Conservation (phyloP, 2,888 invertebrate species). For the Patella ulyssiponensis region DNA sequence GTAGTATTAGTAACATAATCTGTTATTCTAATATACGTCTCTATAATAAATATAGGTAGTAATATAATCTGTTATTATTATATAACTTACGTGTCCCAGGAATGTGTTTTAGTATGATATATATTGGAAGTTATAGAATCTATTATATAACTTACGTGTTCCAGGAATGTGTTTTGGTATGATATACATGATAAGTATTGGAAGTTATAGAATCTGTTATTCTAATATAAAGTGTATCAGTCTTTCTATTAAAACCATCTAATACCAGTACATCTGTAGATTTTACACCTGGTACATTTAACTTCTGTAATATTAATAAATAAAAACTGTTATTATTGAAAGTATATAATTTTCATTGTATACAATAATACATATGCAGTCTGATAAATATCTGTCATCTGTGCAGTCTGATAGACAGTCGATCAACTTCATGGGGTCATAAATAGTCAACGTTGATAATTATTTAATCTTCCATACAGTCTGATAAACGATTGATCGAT, state of each 20-base stretch:
- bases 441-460: no score
- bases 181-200: slow-evolving; percentile 37
- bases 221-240: slow-evolving; percentile 37
- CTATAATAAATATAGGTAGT: no score
- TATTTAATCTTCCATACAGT: no score
- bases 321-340: neutral
- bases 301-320: neutral
- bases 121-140: no score
- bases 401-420: slow-evolving; percentile 1
- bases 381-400: neutral
- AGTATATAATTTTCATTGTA: neutral
- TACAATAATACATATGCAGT: neutral
- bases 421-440: no score
- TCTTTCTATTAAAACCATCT: slow-evolving; percentile 43
- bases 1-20: no score
- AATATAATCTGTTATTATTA: no score
- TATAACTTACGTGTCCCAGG: no score
- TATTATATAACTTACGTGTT: slow-evolving; percentile 21
- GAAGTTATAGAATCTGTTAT: slow-evolving; percentile 39
- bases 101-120: neutral
- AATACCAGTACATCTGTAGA: slow-evolving; percentile 33
- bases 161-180: neutral
- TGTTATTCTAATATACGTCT: no score
- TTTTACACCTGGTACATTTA: neutral
- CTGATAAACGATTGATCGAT: no score